Evolutionary conservation across 2,888 invertebrate genomes (phyloP), one percentile per base, ranked within the genome.

Genomic region (Mythimna lalbum): DNA sequence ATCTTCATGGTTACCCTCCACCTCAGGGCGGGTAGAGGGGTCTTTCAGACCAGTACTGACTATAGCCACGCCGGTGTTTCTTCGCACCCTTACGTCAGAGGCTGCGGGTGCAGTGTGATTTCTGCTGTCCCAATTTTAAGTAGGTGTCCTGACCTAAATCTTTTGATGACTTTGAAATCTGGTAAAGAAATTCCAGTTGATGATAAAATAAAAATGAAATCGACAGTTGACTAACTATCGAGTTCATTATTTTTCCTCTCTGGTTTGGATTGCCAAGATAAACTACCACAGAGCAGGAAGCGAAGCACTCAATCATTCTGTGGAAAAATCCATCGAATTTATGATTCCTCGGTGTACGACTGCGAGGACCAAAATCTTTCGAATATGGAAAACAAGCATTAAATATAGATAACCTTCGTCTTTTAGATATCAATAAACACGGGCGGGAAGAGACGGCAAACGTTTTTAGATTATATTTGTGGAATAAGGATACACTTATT

Each of bases 401-500:
- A 78, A 69, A 71, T 62, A 71, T 56, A 63, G 47, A 81, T 72
- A 73, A 69, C 67, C 57, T 68, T 60, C 55, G 52, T 65, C n/a
- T 63, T 47, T 79, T 74, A 69, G 65, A 74, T 66, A 64, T 69
- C 69, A 57, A 55, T 69, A 60, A 59, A 56, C 63, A 21, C 39
- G 21, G 17, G 14, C 4, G 33, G 66, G n/a, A 19, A 5, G 17
- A 47, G 27, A 33, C 19, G 31, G 43, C 56, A 64, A 69, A 49
- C 60, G 52, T 23, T 73, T 70, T 56, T 31, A 12, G 61, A 69
- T 71, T 55, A 71, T 36, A 23, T 68, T 60, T 74, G 61, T 59
- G 17, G 9, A 76, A 33, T 33, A 33, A 33, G 33, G 36, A 36
- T 49, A 27, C 66, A 23, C 27, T 60, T 31, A 43, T 47, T 64